Conservation (phyloP, 2,888 invertebrate species). For the Tetragonula carbonaria region DNA sequence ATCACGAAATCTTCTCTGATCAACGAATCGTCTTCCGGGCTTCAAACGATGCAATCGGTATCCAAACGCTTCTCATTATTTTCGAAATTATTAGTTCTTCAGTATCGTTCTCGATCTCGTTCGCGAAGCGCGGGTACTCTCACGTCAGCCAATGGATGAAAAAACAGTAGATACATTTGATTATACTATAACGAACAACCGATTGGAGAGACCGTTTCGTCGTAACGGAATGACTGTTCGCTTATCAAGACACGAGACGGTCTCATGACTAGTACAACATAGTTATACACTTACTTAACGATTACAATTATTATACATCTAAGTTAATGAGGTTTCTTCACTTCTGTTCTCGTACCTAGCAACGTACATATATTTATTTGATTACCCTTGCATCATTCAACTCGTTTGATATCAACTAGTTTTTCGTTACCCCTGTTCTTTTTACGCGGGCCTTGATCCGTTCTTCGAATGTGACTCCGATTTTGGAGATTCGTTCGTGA, state of each 20-base stretch:
- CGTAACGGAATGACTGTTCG: background rate
- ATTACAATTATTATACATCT: conserved; percentile 66
- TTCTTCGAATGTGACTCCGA: background rate
- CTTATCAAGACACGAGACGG: conserved; percentile 10
- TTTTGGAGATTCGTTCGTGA: conserved; percentile 20
- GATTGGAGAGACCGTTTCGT: conserved; percentile 18
- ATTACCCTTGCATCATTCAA: conserved; percentile 55
- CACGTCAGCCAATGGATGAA: conserved; percentile 45
- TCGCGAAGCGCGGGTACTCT: conserved; percentile 37
- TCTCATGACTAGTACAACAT: conserved; percentile 58
- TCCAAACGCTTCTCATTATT: background rate
- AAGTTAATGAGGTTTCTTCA: conserved; percentile 63
- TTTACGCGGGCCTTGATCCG: conserved; percentile 31
- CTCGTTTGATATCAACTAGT: conserved; percentile 60
- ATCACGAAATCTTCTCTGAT: background rate
- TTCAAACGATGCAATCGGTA: conserved; percentile 29
- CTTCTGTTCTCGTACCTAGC: conserved; percentile 47
- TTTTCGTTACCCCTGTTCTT: conserved; percentile 48
- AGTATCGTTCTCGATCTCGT: conserved; percentile 9
- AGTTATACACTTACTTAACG: conserved; percentile 67
- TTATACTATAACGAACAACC: conserved; percentile 56
- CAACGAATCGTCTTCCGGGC: conserved; percentile 32
- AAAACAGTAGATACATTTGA: conserved; percentile 49
- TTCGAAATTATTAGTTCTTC: background rate
- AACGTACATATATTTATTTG: conserved; percentile 59